Conservation (phyloP, 2,888 invertebrate genomes). For the Desoria tigrina region DNA sequence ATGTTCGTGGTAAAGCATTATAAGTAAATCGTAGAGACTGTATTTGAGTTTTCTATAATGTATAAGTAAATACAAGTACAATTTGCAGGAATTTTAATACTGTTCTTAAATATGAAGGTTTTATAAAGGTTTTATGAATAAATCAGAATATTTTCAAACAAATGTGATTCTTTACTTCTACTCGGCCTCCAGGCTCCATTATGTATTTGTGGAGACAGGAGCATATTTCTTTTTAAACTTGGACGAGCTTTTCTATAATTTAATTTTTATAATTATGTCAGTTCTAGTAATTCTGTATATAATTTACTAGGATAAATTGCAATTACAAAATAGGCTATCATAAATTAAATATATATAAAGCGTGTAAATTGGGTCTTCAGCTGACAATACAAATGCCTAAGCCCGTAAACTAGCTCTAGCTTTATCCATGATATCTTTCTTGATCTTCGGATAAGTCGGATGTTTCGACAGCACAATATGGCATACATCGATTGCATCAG, state of each 20-base stretch:
- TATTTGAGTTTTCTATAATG: neutral
- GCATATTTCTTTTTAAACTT: too few relatives aligned
- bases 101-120: neutral
- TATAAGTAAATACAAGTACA: neutral
- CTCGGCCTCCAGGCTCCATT: too few relatives aligned
- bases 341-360: too few relatives aligned
- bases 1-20: constrained; percentile 2
- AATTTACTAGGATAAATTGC: too few relatives aligned
- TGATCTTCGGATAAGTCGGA: constrained; percentile 87
- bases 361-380: too few relatives aligned
- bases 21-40: neutral
- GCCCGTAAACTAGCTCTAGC: constrained; percentile 73
- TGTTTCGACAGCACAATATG: constrained; percentile 77
- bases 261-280: too few relatives aligned
- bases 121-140: neutral
- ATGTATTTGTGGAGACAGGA: too few relatives aligned
- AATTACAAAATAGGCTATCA: too few relatives aligned
- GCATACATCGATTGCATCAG: constrained; percentile 89
- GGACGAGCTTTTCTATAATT: too few relatives aligned
- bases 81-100: neutral
- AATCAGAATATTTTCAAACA: neutral
- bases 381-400: too few relatives aligned
- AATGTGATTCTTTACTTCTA: too few relatives aligned
- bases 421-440: constrained; percentile 91
- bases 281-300: too few relatives aligned